A percentile compares a stretch with the other conserved stretches of the same genome.
Evolutionary conservation across 2,113 vertebrate genomes (phyloP).

Genomic region (Tachysurus vachellii): DNA sequence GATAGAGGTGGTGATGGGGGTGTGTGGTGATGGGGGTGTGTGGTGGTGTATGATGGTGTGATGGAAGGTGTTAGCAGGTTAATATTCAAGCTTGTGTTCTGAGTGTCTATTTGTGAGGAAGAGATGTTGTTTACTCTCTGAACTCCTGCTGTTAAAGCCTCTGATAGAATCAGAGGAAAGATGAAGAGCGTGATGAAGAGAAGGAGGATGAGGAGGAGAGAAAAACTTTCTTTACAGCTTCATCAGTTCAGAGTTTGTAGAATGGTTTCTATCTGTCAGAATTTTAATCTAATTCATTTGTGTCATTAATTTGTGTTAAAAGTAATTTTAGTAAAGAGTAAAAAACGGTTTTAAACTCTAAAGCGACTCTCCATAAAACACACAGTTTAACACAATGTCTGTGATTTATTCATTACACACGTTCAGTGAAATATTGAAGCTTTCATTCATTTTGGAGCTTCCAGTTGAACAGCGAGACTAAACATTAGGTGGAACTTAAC

Average conservation of each 20-base stretch:
- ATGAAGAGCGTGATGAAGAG: neutral
- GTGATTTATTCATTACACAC: neutral
- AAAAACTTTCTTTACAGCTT: neutral
- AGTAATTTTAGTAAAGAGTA: neutral
- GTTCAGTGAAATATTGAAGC: neutral
- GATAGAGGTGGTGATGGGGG: neutral
- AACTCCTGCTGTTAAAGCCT: constrained; percentile 46
- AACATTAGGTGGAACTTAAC: neutral
- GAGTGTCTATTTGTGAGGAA: constrained; percentile 47
- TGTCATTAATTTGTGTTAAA: neutral
- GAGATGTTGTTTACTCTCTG: constrained; percentile 45
- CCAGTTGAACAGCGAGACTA: neutral
- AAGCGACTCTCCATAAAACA: neutral
- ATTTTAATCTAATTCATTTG: neutral
- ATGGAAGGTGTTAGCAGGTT: constrained; percentile 10
- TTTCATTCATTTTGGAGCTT: neutral
- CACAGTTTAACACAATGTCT: neutral
- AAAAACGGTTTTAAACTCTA: neutral
- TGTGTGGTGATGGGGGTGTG: neutral
- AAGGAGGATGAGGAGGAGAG: neutral
- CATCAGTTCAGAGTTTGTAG: neutral
- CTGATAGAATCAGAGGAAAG: constrained; percentile 39
- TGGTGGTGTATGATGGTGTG: constrained; percentile 23
- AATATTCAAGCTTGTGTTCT: neutral
- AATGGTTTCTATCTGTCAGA: neutral